Base-by-base conservation (phyloP, 2,113 vertebrate species). In the Pterocles gutturalis region DNA sequence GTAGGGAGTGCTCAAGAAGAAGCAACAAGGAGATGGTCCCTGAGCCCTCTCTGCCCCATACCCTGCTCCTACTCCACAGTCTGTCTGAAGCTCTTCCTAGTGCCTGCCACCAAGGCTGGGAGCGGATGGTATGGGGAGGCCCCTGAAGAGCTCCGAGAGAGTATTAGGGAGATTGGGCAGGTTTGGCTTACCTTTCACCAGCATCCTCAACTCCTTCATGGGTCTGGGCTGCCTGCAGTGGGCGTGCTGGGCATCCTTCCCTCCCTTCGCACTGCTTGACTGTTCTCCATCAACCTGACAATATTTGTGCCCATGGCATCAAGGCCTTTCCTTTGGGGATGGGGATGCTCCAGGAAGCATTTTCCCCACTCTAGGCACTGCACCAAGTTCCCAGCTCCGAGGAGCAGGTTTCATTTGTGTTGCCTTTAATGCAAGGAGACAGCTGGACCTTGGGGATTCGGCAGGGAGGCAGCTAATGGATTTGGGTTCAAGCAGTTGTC, bases 361-460 rank as follows among this genome's bases (percentile, higher is more conserved):
- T 51, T 57, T 81, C 51, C 48, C 58, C 46, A 58, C 9, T 13
- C 73, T 8, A 17, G 95, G 93, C 72, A 17, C 62, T 0, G 4
- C 0, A 66, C 72, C 71, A 95, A 67, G 55, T 89, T 90, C 86
- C 90, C 48, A 58, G 75, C 76, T 96, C 92, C 0, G 4, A 90
- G 92, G 58, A 92, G 83, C 24, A 16, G 54, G 17, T 87, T 95
- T 96, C 94, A 79, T 78, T 89, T 57, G 77, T 51, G 55, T 93
- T 93, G 60, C 54, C 54, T 75, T 84, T 98, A 96, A 98, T 96
- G 81, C 79, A 95, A 96, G 64, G 80, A 97, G 98, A 97, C 98
- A 97, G 98, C 66, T 46, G 72, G 88, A 54, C 91, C 65, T 51
- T 77, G 66, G 95, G 97, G 96, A 96, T 95, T 93, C 13, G 3